A percentile compares a stretch with the other conserved stretches of the same genome.
phyloP scores from a whole-genome alignment of 2,113 vertebrate genomes.

The Spilogale gracilis region DNA sequence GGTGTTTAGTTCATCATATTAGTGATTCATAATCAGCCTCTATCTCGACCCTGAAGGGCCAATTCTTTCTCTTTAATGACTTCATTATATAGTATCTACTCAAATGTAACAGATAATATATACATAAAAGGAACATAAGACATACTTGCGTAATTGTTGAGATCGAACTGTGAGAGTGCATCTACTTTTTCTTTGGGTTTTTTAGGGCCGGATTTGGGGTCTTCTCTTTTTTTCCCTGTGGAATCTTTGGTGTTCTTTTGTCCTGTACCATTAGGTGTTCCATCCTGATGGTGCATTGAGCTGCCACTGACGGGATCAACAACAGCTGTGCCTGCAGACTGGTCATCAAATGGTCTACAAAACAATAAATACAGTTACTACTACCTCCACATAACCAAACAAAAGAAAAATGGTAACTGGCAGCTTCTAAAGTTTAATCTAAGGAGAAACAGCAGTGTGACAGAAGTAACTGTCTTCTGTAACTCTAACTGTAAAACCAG shows the following conservation, averaged over 20 bases:
- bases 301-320: conserved; percentile 83
- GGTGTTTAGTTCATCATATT: neutral
- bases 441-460: neutral
- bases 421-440: neutral
- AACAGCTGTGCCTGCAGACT: conserved; percentile 77
- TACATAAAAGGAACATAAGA: neutral
- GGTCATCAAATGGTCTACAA: conserved; percentile 89
- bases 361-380: conserved; percentile 27
- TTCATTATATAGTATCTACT: neutral
- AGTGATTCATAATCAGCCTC: neutral
- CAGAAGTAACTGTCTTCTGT: neutral
- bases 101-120: neutral
- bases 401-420: neutral
- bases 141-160: conserved; percentile 99
- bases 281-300: conserved; percentile 89
- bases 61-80: neutral
- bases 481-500: neutral
- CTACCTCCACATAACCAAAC: neutral
- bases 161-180: conserved; percentile 98
- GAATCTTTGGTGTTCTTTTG: conserved; percentile 92
- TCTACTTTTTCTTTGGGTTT: conserved; percentile 98
- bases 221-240: conserved; percentile 94
- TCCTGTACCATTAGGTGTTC: conserved; percentile 80
- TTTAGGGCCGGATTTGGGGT: conserved; percentile 94
- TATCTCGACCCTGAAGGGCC: neutral